phyloP scores from a whole-genome alignment of 1,140 invertebrate species.

The Parasteatoda tepidariorum region DNA sequence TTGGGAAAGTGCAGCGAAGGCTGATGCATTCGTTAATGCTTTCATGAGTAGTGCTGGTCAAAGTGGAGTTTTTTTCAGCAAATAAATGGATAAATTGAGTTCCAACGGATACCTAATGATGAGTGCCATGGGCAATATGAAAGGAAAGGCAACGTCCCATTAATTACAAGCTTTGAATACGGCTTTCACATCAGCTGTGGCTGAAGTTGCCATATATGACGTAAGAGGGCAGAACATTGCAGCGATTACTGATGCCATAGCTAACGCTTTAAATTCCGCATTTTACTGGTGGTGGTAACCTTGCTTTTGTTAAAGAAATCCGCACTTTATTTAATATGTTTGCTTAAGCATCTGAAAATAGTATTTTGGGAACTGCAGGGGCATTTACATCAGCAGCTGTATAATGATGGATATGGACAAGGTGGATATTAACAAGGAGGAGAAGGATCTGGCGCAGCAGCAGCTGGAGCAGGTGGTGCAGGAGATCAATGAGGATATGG shows the following conservation, averaged over 20 bases:
- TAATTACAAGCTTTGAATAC: background rate
- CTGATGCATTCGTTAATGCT: background rate
- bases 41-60: background rate
- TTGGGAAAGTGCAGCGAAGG: background rate
- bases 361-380: too few species aligned
- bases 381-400: too few species aligned
- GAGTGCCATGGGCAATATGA: slow-evolving; percentile 3
- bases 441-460: background rate
- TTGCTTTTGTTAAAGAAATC: background rate
- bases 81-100: slow-evolving; percentile 1
- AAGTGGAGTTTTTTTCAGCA: background rate
- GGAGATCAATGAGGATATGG: background rate
- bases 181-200: background rate
- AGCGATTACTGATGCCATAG: background rate
- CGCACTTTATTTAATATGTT: background rate
- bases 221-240: background rate
- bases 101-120: background rate
- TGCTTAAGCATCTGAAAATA: background rate
- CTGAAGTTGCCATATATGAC: background rate
- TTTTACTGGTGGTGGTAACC: background rate
- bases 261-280: background rate
- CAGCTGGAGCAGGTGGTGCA: background rate
- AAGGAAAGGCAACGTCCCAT: too few species aligned
- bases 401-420: too few species aligned
- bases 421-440: too few species aligned